Evolutionary conservation across 2,888 invertebrate genomes (phyloP).

Genomic region (Sminthurides aquaticus): DNA sequence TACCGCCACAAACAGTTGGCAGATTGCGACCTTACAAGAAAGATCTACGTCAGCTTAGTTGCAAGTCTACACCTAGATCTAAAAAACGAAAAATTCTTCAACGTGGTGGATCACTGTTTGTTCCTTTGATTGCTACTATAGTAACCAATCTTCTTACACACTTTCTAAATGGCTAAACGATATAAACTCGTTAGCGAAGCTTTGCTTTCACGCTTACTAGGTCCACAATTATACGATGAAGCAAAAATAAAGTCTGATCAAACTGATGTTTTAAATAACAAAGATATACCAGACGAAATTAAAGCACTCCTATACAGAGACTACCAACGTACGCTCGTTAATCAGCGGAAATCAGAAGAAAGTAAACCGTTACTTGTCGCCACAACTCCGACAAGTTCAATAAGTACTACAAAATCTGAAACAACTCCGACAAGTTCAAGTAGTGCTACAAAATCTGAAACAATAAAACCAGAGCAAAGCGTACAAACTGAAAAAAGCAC

Average conservation of each 20-base stretch:
- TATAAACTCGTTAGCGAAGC: slow-evolving; percentile 16
- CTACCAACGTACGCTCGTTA: not conserved
- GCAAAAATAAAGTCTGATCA: not conserved
- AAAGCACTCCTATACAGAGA: slow-evolving; percentile 7
- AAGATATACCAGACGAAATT: slow-evolving; percentile 11
- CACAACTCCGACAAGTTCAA: too few relatives aligned
- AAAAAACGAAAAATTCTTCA: too few relatives aligned
- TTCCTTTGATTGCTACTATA: slow-evolving; percentile 12
- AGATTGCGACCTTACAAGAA: too few relatives aligned
- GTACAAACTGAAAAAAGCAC: too few relatives aligned
- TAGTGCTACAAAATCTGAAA: too few relatives aligned
- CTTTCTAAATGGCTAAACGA: slow-evolving; percentile 15
- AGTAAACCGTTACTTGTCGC: not conserved
- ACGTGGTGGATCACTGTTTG: slow-evolving; percentile 8
- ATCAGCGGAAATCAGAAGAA: not conserved
- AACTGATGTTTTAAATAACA: slow-evolving; percentile 1
- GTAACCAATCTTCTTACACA: not conserved
- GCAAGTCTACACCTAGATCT: not conserved
- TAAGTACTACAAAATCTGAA: too few relatives aligned
- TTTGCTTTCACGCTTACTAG: not conserved
- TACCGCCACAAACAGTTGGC: too few relatives aligned
- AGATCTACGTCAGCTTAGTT: not conserved
- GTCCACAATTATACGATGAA: not conserved
- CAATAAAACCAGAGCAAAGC: too few relatives aligned
- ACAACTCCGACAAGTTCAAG: too few relatives aligned